A percentile compares a stretch with the other conserved stretches of the same genome.
Conservation (phyloP, 2,888 invertebrate genomes). For the Phortica okadai region DNA sequence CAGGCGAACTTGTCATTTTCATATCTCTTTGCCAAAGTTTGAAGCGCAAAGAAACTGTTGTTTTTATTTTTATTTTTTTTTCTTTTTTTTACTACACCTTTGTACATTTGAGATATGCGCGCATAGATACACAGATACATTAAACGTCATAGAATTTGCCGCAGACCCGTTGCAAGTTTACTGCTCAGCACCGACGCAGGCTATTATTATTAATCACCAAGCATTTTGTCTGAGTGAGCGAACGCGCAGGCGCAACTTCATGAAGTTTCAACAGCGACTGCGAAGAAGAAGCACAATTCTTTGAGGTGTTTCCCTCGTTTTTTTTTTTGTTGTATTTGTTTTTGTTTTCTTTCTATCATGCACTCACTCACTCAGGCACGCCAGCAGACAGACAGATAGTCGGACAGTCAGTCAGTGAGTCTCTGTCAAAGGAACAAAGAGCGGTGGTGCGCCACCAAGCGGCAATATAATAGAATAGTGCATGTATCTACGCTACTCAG, state of each 20-base stretch:
- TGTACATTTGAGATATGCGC: neutral
- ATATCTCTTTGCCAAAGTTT: conserved; percentile 61
- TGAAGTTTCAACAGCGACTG: conserved; percentile 42
- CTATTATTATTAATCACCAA: conserved; percentile 69
- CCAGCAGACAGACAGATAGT: neutral
- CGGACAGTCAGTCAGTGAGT: neutral
- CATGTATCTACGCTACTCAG: neutral
- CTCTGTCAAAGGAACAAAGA: neutral
- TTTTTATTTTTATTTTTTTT: conserved; percentile 1
- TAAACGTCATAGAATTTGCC: neutral
- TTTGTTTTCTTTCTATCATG: neutral
- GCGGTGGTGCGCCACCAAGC: no score
- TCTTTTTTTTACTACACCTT: neutral
- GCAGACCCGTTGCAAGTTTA: neutral
- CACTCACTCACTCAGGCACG: neutral
- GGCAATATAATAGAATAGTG: conserved; percentile 4
- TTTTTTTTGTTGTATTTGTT: neutral
- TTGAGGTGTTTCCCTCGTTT: conserved; percentile 60
- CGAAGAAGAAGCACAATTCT: conserved; percentile 53
- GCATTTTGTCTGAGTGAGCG: conserved; percentile 61
- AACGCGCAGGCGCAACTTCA: conserved; percentile 59
- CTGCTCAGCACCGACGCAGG: conserved; percentile 56
- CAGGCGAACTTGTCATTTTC: conserved; percentile 64
- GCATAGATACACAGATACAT: conserved; percentile 20
- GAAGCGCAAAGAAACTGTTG: conserved; percentile 26